Conservation (phyloP, 2,797 vertebrate genomes). For the Sebastes iracundus region DNA sequence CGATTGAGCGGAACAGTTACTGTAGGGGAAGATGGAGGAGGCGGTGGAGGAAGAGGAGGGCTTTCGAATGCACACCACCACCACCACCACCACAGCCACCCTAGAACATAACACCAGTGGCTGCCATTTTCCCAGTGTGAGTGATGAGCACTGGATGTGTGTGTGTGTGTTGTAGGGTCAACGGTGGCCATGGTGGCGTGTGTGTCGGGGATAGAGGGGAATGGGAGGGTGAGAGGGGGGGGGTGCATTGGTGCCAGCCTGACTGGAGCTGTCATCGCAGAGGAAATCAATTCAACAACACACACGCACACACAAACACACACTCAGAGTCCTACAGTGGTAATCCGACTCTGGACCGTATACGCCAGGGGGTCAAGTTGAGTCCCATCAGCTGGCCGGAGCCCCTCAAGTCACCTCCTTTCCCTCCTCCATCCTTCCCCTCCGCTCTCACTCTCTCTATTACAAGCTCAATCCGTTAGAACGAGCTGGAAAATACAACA, state of each 20-base stretch:
- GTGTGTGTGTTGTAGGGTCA: slow-evolving; percentile 38
- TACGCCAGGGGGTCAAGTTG: slow-evolving; percentile 55
- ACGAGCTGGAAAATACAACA: slow-evolving; percentile 74
- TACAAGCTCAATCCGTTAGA: slow-evolving; percentile 46
- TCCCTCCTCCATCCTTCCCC: slow-evolving; percentile 16
- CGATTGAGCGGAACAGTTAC: slow-evolving; percentile 82
- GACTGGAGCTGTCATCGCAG: slow-evolving; percentile 95
- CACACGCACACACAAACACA: slow-evolving; percentile 18
- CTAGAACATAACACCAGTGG: slow-evolving; percentile 90
- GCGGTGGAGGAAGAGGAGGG: slow-evolving; percentile 23
- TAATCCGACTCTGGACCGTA: slow-evolving; percentile 59
- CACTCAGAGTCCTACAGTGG: slow-evolving; percentile 53
- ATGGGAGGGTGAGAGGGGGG: slow-evolving; percentile 16
- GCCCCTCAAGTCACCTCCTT: slow-evolving; percentile 43
- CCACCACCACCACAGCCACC: neutral
- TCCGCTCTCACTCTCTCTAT: slow-evolving; percentile 14
- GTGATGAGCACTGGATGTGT: slow-evolving; percentile 77
- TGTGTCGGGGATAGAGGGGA: slow-evolving; percentile 69
- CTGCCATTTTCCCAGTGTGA: slow-evolving; percentile 85
- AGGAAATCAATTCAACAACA: slow-evolving; percentile 92
- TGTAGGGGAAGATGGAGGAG: slow-evolving; percentile 69
- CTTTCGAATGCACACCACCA: slow-evolving; percentile 19
- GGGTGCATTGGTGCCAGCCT: slow-evolving; percentile 89
- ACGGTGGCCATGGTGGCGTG: slow-evolving; percentile 41
- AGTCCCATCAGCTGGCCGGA: slow-evolving; percentile 69